A percentile compares a stretch with the other conserved stretches of the same genome.
Conservation (phyloP, 1,140 invertebrate genomes). For the Drosophila lowei region DNA sequence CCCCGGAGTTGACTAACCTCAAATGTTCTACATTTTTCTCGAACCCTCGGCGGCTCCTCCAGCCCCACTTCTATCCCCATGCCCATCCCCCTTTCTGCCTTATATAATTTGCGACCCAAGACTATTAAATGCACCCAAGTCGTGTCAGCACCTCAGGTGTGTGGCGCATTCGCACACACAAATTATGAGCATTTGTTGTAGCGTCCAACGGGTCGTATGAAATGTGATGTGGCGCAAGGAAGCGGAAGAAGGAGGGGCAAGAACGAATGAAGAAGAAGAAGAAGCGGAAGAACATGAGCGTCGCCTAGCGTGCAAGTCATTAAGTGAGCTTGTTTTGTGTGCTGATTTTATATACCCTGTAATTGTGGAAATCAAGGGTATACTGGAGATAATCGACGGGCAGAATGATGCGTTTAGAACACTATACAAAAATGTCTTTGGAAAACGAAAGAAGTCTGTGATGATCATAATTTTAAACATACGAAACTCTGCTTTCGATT, state of each 20-base stretch:
- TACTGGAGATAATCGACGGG: no score
- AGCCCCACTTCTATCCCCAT: no score
- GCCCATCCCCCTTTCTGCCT: background rate
- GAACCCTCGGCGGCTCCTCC: background rate
- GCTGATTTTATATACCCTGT: constrained; percentile 47
- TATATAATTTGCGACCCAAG: constrained; percentile 45
- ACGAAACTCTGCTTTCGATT: no score
- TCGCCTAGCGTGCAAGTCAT: constrained; percentile 71
- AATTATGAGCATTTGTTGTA: constrained; percentile 62
- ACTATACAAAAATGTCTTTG: no score
- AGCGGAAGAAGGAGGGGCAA: background rate
- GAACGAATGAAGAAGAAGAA: background rate
- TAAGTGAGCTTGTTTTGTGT: constrained; percentile 76
- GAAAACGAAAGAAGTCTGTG: no score
- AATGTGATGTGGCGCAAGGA: constrained; percentile 46
- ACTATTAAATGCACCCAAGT: constrained; percentile 65
- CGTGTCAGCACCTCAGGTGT: constrained; percentile 53
- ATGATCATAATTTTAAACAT: no score
- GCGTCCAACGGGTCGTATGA: constrained; percentile 53
- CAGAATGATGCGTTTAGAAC: no score
- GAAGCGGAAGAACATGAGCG: constrained; percentile 4
- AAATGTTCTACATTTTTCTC: constrained; percentile 44
- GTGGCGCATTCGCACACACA: constrained; percentile 28
- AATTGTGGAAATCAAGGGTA: no score
- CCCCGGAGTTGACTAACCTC: constrained; percentile 65